Evolutionary conservation across 2,113 vertebrate genomes (phyloP).

Genomic region (Pterocles burchelli): DNA sequence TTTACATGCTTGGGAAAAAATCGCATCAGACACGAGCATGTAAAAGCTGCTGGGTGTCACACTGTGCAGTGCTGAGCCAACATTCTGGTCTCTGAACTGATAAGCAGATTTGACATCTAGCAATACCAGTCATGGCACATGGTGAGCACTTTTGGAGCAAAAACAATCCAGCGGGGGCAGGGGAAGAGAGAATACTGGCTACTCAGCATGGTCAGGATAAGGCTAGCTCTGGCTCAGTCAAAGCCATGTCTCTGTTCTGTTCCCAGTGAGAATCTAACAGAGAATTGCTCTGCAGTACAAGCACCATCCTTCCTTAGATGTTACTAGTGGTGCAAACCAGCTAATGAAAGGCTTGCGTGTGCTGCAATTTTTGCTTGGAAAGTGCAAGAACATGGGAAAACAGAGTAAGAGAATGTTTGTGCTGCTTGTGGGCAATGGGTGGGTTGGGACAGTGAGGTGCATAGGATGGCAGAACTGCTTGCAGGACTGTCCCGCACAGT

Average conservation of each 20-base stretch:
- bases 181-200: not conserved
- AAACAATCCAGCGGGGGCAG: not conserved
- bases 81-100: not conserved
- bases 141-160: not conserved
- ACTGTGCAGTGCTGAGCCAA: not conserved
- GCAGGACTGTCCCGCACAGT: not conserved
- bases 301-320: not conserved
- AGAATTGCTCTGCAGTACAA: not conserved
- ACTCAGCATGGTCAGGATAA: not conserved
- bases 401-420: not conserved
- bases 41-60: not conserved
- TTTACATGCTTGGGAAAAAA: not conserved
- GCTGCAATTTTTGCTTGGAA: not conserved
- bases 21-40: rapidly evolving
- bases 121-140: not conserved
- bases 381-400: rapidly evolving
- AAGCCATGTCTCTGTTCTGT: not conserved
- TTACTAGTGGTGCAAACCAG: not conserved
- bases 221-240: not conserved
- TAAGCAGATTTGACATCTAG: not conserved
- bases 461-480: not conserved
- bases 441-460: not conserved
- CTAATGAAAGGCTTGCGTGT: not conserved
- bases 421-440: not conserved
- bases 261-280: not conserved